Conservation (phyloP, 2,888 invertebrate genomes). For the Ditula angustiorana region DNA sequence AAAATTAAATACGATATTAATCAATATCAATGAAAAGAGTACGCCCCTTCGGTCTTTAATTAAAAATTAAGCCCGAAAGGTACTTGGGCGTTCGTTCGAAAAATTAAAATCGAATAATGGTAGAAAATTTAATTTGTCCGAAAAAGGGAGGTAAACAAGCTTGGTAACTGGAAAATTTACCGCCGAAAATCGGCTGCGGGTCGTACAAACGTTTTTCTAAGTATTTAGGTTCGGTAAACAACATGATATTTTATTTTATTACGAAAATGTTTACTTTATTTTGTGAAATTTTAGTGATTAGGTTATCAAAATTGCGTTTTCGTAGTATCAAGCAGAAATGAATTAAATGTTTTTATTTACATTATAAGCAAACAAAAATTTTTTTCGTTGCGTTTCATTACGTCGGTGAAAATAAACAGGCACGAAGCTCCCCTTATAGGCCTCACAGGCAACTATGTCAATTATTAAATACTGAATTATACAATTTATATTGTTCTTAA, state of each 20-base stretch:
- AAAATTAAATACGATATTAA: slow-evolving; percentile 12
- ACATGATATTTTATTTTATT: slow-evolving; percentile 28
- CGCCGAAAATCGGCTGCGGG: neutral
- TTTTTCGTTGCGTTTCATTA: no score
- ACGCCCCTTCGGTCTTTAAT: slow-evolving; percentile 22
- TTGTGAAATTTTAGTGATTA: neutral
- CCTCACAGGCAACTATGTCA: no score
- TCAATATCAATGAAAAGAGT: slow-evolving; percentile 17
- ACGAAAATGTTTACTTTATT: slow-evolving; percentile 1
- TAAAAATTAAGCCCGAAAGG: slow-evolving; percentile 35
- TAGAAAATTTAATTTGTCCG: slow-evolving; percentile 4
- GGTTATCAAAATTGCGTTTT: neutral
- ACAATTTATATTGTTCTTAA: no score
- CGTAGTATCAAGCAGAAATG: no score
- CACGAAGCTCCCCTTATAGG: no score
- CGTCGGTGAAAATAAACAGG: no score
- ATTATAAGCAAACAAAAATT: no score
- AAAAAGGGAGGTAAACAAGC: slow-evolving; percentile 20
- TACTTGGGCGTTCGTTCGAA: slow-evolving; percentile 20
- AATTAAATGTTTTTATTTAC: no score
- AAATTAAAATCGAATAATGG: slow-evolving; percentile 27
- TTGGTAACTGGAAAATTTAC: slow-evolving; percentile 1
- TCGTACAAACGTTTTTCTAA: slow-evolving; percentile 19
- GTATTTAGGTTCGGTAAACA: slow-evolving; percentile 7
- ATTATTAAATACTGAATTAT: no score